phyloP scores from a whole-genome alignment of 1,140 invertebrate genomes.

The Metopolophium dirhodum region DNA sequence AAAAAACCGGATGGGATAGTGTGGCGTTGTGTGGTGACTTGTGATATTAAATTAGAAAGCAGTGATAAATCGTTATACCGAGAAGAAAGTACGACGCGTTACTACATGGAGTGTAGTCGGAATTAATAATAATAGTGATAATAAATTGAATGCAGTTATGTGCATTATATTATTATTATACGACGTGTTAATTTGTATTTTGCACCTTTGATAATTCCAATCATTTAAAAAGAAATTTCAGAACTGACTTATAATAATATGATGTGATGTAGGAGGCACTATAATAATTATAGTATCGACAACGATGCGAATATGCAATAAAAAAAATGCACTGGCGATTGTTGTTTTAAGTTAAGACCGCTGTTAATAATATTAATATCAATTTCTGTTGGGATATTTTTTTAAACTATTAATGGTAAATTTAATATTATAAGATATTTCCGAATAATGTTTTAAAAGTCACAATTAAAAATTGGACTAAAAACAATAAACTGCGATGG shows the following conservation, averaged over 20 bases:
- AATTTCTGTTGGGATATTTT: not conserved
- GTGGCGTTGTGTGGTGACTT: not conserved
- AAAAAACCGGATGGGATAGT: not conserved
- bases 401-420: not conserved
- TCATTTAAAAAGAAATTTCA: not conserved
- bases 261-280: no score
- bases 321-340: not conserved
- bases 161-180: not conserved
- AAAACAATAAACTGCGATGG: no score
- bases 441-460: no score
- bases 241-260: not conserved
- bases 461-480: no score
- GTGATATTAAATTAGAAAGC: not conserved
- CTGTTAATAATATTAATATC: not conserved
- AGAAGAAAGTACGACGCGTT: not conserved
- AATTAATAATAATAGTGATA: not conserved
- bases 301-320: not conserved
- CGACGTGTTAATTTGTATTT: not conserved
- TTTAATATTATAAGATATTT: not conserved
- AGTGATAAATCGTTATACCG: not conserved
- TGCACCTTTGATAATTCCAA: no score
- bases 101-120: not conserved
- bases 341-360: not conserved
- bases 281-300: no score
- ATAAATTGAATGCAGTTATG: not conserved